These are phyloP conservation scores for Hirudinaria manillensis DNA, from an alignment of 2,888 invertebrate species.

Conservation along the genomic window DNA sequence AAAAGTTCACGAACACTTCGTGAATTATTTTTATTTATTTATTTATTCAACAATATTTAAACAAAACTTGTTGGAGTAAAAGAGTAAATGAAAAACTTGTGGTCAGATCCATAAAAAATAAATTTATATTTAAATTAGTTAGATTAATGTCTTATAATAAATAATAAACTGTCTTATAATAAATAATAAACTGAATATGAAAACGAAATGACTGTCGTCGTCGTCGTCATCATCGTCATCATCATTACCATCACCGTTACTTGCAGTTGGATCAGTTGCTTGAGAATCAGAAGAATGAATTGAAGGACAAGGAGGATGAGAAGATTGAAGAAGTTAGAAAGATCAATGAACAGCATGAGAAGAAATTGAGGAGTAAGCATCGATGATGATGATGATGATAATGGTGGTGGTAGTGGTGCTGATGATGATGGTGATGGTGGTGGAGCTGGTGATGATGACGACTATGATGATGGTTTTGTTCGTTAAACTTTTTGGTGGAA, in stretches of 20 bases:
- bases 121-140: too few relatives aligned
- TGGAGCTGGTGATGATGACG: background rate
- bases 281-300: background rate
- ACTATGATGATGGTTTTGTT: too few relatives aligned
- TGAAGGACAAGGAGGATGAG: background rate
- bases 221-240: background rate
- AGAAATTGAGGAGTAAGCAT: background rate
- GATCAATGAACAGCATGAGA: slow-evolving; percentile 5
- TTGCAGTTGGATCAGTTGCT: background rate
- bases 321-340: background rate
- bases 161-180: too few relatives aligned
- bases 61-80: too few relatives aligned
- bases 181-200: background rate
- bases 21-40: too few relatives aligned
- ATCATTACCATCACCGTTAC: background rate
- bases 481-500: too few relatives aligned
- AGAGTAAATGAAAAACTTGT: too few relatives aligned
- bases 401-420: slow-evolving; percentile 14
- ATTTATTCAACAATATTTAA: too few relatives aligned
- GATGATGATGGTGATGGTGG: slow-evolving; percentile 23
- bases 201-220: background rate
- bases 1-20: too few relatives aligned
- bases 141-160: too few relatives aligned
- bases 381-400: slow-evolving; percentile 25
- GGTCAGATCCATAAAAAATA: too few relatives aligned